Evolutionary conservation across 2,888 invertebrate species (phyloP), one percentile per base, ranked within the genome.

Genomic region (Callinectes sapidus): DNA sequence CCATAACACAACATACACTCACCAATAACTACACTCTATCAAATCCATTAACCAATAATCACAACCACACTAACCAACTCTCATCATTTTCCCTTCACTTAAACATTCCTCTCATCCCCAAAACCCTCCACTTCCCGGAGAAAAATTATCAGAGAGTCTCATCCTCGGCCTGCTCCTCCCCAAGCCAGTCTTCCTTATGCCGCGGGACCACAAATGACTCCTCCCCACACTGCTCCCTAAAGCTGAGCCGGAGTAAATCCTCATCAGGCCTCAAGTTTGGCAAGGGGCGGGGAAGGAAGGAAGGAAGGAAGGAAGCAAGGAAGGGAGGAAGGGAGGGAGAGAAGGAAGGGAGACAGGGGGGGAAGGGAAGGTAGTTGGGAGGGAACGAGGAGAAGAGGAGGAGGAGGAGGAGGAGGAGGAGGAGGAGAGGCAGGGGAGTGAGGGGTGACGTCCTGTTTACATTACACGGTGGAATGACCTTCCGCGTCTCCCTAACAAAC

Each of bases 401-500:
- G 10, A 66, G 42, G 42, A 18, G 90, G 14, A 23, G 54, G 90
- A 28, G 10, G 55, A 48, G n/a, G 10, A 66, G 42, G 42, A 18
- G 54, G 23, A 39, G 23, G 55, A 61, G 55, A 39, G 6, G 66
- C 32, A 66, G 32, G 55, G 61, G 89, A 23, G 89, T 61, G 55
- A 81, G 77, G 81, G 55, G 55, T 16, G 55, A 35, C 89, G 89
- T 35, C 89, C 77, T 89, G 89, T 89, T 89, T 89, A 89, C 89
- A 89, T 89, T 71, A 89, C 89, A 89, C 89, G 89, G 71, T 89
- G 89, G 89, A 89, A 71, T 89, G 89, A 89, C 89, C 89, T 89
- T 42, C 71, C n/a, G 42, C 35, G 71, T 89, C 71, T 42, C 66
- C 89, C 89, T 89, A 89, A 89, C 66, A 89, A 89, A 89, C 71